Percentiles rank a stretch among this genome's conserved stretches.
Evolutionary conservation across 2,888 invertebrate genomes (phyloP).

Genomic region (Laspeyria flexula): DNA sequence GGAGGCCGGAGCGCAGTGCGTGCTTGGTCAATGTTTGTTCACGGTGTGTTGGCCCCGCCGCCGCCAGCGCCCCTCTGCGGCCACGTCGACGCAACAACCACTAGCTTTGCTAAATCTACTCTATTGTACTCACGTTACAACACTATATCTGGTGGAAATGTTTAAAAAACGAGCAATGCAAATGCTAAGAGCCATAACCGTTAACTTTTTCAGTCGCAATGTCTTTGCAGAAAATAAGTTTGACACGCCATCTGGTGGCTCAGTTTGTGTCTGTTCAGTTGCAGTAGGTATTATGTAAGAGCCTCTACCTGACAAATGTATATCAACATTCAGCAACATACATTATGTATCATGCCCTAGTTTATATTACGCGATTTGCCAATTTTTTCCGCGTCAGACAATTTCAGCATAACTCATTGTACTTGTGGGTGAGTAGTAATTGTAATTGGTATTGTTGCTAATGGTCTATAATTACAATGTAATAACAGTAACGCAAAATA

Average conservation of each 20-base stretch:
- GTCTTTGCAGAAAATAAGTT: constrained; percentile 10
- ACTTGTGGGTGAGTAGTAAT: neutral
- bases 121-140: constrained; percentile 54
- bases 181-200: constrained; percentile 36
- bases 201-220: constrained; percentile 36
- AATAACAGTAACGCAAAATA: too few relatives aligned
- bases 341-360: constrained; percentile 13
- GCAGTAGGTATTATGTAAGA: constrained; percentile 43
- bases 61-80: constrained; percentile 66
- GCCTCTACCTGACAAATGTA: constrained; percentile 13
- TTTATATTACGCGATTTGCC: constrained; percentile 6
- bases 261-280: constrained; percentile 29
- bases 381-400: constrained; percentile 1
- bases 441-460: neutral
- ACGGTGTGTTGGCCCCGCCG: constrained; percentile 67
- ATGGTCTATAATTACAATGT: neutral
- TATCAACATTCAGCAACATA: constrained; percentile 6
- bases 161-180: constrained; percentile 42
- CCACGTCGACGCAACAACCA: constrained; percentile 54
- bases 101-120: constrained; percentile 48
- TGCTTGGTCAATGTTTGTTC: constrained; percentile 81
- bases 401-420: neutral
- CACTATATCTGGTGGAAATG: constrained; percentile 47
- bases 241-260: constrained; percentile 47
- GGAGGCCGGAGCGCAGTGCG: constrained; percentile 68